Conservation (phyloP, 2,113 vertebrate species). For the Hemibates koningsi region DNA sequence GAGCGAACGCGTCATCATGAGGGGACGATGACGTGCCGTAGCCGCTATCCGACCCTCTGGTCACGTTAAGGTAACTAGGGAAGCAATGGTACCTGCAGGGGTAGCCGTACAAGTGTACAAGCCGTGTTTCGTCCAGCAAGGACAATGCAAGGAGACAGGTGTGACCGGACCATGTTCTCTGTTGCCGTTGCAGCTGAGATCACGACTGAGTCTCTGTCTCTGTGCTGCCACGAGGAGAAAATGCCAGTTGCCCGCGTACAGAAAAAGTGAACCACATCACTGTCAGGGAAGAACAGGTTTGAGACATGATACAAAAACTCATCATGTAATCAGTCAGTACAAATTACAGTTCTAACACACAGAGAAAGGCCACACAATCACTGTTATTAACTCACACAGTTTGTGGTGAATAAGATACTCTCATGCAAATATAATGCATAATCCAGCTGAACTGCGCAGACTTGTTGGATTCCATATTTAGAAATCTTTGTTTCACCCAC, state of each 20-base stretch:
- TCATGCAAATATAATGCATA: not conserved
- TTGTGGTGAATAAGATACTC: not conserved
- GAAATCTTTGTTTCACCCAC: not conserved
- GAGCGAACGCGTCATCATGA: not conserved
- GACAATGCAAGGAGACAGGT: conserved; percentile 47
- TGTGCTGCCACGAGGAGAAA: conserved; percentile 11
- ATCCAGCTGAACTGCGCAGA: not conserved
- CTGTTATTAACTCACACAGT: conserved; percentile 18
- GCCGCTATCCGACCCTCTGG: conserved; percentile 13
- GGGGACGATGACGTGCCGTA: not conserved
- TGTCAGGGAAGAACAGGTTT: not conserved
- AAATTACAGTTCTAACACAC: conserved; percentile 4
- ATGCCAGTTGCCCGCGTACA: not conserved
- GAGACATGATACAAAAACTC: conserved; percentile 8
- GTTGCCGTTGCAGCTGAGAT: conserved; percentile 12
- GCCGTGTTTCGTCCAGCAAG: not conserved
- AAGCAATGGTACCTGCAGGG: not conserved
- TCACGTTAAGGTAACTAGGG: conserved; percentile 2
- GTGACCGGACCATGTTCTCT: not conserved
- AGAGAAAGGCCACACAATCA: not conserved
- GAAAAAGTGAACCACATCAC: not conserved
- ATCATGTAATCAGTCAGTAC: conserved; percentile 29
- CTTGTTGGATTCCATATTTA: not conserved
- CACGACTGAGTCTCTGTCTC: conserved; percentile 2
- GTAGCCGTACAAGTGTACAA: not conserved